These are phyloP conservation scores for Syngnathus typhle DNA, from an alignment of 2,113 vertebrate species.

Conservation along the genomic window DNA sequence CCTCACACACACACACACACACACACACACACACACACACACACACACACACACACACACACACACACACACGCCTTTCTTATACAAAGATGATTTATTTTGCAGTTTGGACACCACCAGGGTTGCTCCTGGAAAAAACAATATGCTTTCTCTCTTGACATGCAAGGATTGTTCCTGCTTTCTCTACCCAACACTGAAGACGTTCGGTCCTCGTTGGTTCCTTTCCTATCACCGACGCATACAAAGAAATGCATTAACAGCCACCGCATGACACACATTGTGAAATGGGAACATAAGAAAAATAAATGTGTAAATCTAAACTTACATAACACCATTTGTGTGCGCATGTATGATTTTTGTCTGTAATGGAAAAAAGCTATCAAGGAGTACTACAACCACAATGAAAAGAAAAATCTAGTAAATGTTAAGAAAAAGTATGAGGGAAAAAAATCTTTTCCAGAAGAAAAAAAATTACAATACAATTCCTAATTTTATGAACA, in stretches of 20 bases:
- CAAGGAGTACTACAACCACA: not conserved
- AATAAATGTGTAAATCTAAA: slow-evolving; percentile 1
- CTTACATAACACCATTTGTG: not conserved
- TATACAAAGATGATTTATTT: slow-evolving; percentile 19
- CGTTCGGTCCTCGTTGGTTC: slow-evolving; percentile 21
- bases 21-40: not conserved
- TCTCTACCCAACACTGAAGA: slow-evolving; percentile 5
- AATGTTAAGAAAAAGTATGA: not conserved
- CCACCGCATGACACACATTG: slow-evolving; percentile 25
- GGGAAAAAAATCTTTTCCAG: not conserved
- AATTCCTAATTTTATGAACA: not conserved
- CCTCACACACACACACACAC: slow-evolving; percentile 1
- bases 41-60: slow-evolving; percentile 1
- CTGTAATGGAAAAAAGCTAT: slow-evolving; percentile 52
- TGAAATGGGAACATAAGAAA: not conserved
- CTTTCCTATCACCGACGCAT: slow-evolving; percentile 45
- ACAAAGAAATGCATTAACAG: slow-evolving; percentile 42
- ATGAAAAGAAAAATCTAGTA: not conserved
- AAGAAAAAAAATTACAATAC: not conserved
- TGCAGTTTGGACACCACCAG: slow-evolving; percentile 21
- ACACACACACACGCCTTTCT: slow-evolving; percentile 1
- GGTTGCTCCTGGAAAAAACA: not conserved
- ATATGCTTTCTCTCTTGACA: not conserved
- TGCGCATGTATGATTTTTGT: not conserved
- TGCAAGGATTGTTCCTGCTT: not conserved